Evolutionary conservation across 2,888 invertebrate species (phyloP), one percentile per base, ranked within the genome.

Genomic region (Strigamia maritima): DNA sequence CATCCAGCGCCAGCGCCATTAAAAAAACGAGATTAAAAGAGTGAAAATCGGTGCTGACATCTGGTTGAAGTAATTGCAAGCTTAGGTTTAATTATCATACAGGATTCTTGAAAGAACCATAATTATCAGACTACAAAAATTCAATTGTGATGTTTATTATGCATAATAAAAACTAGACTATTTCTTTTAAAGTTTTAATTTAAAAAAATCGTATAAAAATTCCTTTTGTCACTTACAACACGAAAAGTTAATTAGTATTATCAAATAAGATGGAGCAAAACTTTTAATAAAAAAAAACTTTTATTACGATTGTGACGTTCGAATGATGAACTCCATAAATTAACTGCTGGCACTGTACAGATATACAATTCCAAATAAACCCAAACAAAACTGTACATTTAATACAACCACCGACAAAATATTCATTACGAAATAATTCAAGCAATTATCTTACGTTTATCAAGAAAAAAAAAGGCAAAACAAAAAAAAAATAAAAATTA

Each of bases 321-420:
- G 24, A 24, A 19, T 22, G 19, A 22, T 60, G 60, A 60, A 19
- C 24, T 60, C 60, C 10, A 60, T 60, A 60, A 60, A 60, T 60
- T 60, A 60, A 60, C 60, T 60, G 60, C 60, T 60, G 60, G 60
- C 60, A 60, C 60, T 60, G 60, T 60, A 60, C 60, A 60, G 49
- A 60, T 60, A 60, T 60, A 60, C 60, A 60, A 60, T 22, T 19
- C 60, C 60, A 19, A 60, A 60, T 6, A 60, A 4, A 7, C 60
- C 19, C 10, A 60, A 19, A 16, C 10, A 60, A 60, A 60, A 60
- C 60, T 60, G 60, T 60, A 60, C 60, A 60, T 60, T 60, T 60
- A 60, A 60, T 60, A 60, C 60, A 60, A 60, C 60, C 60, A 60
- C 60, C 60, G 60, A 60, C 60, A 60, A 60, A 19, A 22, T 31